Conservation (phyloP, 2,797 vertebrate species). For the Haliaeetus albicilla region DNA sequence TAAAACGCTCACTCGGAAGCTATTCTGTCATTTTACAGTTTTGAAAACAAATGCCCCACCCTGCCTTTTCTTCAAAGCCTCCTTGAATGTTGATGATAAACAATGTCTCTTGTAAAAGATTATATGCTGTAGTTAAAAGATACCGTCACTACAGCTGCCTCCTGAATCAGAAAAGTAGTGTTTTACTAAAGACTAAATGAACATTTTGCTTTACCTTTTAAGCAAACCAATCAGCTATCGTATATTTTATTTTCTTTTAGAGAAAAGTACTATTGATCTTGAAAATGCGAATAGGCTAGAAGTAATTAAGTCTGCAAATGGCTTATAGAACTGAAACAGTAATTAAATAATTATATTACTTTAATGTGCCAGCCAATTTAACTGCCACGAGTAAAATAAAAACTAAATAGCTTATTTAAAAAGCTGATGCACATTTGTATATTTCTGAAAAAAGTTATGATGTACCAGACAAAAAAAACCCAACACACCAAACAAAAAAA, state of each 20-base stretch:
- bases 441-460: neutral
- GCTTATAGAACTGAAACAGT: constrained; percentile 31
- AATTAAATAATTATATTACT: constrained; percentile 62
- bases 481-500: neutral
- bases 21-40: neutral
- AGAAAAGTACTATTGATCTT: constrained; percentile 47
- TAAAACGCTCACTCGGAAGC: neutral
- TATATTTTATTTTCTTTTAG: constrained; percentile 13
- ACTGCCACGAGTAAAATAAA: constrained; percentile 23
- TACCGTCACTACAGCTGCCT: neutral
- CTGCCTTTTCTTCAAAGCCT: neutral
- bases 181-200: neutral
- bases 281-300: constrained; percentile 23
- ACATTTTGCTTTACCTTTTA: neutral
- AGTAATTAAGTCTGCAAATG: constrained; percentile 54
- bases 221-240: neutral
- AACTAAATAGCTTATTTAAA: constrained; percentile 12
- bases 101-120: neutral
- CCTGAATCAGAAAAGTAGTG: neutral
- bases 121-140: neutral
- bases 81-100: neutral
- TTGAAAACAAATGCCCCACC: neutral
- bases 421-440: neutral
- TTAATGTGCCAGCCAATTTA: constrained; percentile 28
- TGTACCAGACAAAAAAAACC: neutral